Evolutionary conservation across 2,888 invertebrate species (phyloP), one percentile per base, ranked within the genome.

Genomic region (Volucella inanis): DNA sequence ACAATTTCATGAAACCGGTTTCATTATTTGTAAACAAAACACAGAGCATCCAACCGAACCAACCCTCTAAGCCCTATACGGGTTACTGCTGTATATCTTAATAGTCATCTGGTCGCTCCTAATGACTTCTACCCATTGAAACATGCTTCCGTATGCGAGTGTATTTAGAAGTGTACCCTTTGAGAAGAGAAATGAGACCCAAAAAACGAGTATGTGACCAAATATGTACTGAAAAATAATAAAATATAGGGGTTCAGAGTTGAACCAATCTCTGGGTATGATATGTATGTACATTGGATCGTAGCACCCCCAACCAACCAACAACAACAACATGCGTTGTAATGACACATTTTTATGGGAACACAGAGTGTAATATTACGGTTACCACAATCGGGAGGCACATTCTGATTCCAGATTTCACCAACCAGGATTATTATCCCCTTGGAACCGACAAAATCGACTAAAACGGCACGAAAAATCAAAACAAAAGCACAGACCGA

Each of bases 281-380:
- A 31, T 52, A 74, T 74, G 74, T 39, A 61, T 52, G 41, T 49
- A 49, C 70, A 38, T 14, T 65, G 14, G 10, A 38, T 55, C 22
- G 11, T 4, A 62, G 15, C 22, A 67, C 10, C 15, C 67, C 45
- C 39, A n/a, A n/a, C 64, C 39, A 49, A 55, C 11, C 55, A 22
- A 38, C 65, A 8, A n/a, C 9, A 18, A 22, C 49, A 47, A n/a
- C 41, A 57, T 78, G 55, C 54, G 64, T 70, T 55, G 78, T 71
- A 71, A 78, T 57, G 78, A 57, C 70, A 64, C 70, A 78, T 78
- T 78, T 78, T 78, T 78, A 71, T 64, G 55, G 55, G 47, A 64
- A 49, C 70, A 64, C 49, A 18, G 64, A 64, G 64, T 71, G 22
- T 78, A 78, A 78, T 78, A 78, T 71, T 64, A 70, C 62, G 70